Base-by-base conservation (phyloP, 2,113 vertebrate genomes). In the Lophotis ruficrista region DNA sequence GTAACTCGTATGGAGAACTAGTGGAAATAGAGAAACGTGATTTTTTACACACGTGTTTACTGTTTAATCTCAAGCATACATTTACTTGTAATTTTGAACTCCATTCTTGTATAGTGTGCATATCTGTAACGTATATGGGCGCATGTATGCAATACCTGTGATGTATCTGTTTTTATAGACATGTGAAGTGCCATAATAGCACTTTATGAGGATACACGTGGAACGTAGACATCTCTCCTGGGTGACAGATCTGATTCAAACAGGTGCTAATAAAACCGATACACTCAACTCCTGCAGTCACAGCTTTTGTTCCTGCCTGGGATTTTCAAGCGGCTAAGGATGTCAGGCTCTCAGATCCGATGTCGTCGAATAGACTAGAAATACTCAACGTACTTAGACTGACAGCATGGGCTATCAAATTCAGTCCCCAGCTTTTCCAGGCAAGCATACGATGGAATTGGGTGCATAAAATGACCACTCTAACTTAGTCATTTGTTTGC, bases 361-460 rank as follows among this genome's bases (percentile, higher is more conserved):
- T 10, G 10, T 23, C 20, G 20, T 6, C 2, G 20, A 47, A 45
- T 2, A 28, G 20, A 35, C n/a, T 41, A 47, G 21, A 61, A 91
- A 27, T 57, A 15, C 51, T 35, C 51, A 64, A 8, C 16, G 4
- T 7, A 25, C 13, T 11, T 53, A 16, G 54, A 72, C 12, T 28
- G n/a, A 38, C 53, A 79, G 16, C 35, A 22, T 50, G 38, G 33
- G 28, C 58, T 65, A 9, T 16, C 17, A 56, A 28, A 77, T 57
- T 51, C 21, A 24, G 38, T 68, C 38, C 24, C 30, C 31, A 37
- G 47, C 5, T 85, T 79, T 92, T 79, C 70, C 38, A 61, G 68
- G 48, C 27, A 45, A 61, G 6, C 4, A 14, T 19, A 3, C 0
- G 0, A 18, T 61, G 54, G 28, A 76, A 61, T 28, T 53, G 4